These are phyloP conservation scores for Phaethornis superciliosus DNA, from an alignment of 2,113 vertebrate genomes.

Conservation along the genomic window DNA sequence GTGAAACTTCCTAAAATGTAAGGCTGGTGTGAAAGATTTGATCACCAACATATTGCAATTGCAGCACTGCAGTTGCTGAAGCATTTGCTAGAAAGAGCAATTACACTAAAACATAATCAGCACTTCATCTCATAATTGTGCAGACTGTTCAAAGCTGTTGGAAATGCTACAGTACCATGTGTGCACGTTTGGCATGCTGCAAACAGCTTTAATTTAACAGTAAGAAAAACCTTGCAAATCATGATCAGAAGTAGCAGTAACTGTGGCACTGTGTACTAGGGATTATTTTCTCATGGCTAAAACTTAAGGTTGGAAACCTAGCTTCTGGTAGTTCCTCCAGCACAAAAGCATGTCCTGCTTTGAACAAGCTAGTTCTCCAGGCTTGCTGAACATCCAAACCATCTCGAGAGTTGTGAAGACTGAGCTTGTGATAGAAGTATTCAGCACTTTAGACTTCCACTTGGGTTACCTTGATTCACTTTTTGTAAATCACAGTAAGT, in stretches of 20 bases:
- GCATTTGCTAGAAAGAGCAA: slow-evolving; percentile 37
- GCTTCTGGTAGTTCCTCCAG: not conserved
- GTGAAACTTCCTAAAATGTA: not conserved
- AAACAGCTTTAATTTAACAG: not conserved
- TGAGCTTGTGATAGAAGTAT: not conserved
- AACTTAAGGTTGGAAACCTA: not conserved
- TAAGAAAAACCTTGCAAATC: not conserved
- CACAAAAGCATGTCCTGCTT: not conserved
- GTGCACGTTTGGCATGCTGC: slow-evolving; percentile 5
- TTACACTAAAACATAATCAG: slow-evolving; percentile 12
- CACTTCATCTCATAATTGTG: not conserved
- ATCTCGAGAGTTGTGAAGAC: not conserved
- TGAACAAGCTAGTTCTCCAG: not conserved
- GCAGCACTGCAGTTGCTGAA: not conserved
- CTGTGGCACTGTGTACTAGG: not conserved
- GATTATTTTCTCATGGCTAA: not conserved
- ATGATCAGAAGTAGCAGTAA: not conserved
- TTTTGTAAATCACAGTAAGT: not conserved
- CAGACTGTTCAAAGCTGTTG: slow-evolving; percentile 17
- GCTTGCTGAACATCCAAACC: not conserved
- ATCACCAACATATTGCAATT: not conserved
- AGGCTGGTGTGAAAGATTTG: not conserved
- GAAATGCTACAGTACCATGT: not conserved
- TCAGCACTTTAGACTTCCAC: not conserved
- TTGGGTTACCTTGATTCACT: not conserved